phyloP scores from a whole-genome alignment of 2,797 vertebrate genomes.

The Melanogrammus aeglefinus region DNA sequence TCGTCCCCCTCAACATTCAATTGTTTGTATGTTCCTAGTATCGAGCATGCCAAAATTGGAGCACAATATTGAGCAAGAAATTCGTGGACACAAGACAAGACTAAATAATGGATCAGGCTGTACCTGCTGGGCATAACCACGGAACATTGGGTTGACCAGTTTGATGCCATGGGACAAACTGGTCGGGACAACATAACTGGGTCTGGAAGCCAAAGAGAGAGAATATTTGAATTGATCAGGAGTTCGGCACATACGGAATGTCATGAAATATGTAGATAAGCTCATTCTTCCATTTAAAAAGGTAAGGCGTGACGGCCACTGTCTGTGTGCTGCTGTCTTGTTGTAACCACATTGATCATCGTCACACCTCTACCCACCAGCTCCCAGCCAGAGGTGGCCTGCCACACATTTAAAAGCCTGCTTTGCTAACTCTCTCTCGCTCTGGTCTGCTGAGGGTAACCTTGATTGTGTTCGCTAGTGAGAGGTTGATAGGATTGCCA shows the following conservation, averaged over 20 bases:
- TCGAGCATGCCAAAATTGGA: not conserved
- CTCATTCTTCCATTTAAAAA: not conserved
- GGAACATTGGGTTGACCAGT: constrained; percentile 98
- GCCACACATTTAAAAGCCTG: too few species aligned
- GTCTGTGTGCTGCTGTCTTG: too few species aligned
- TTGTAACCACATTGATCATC: too few species aligned
- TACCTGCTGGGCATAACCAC: constrained; percentile 95
- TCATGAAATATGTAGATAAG: not conserved
- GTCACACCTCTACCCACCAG: too few species aligned
- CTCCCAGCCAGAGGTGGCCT: too few species aligned
- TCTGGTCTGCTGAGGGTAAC: too few species aligned
- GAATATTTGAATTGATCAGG: not conserved
- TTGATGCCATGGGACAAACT: constrained; percentile 96
- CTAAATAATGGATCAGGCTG: constrained; percentile 17
- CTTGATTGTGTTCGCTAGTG: too few species aligned
- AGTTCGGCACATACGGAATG: not conserved
- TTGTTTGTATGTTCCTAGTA: too few species aligned
- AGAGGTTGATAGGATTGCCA: too few species aligned
- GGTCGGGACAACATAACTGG: constrained; percentile 95
- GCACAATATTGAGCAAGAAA: not conserved
- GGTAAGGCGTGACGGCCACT: not conserved
- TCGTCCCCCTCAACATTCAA: too few species aligned
- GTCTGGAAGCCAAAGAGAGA: constrained; percentile 67
- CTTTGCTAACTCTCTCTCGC: too few species aligned
- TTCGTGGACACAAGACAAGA: not conserved